These are phyloP conservation scores for Phataginus tetradactyla DNA, from an alignment of 2,797 vertebrate genomes.

Conservation along the genomic window DNA sequence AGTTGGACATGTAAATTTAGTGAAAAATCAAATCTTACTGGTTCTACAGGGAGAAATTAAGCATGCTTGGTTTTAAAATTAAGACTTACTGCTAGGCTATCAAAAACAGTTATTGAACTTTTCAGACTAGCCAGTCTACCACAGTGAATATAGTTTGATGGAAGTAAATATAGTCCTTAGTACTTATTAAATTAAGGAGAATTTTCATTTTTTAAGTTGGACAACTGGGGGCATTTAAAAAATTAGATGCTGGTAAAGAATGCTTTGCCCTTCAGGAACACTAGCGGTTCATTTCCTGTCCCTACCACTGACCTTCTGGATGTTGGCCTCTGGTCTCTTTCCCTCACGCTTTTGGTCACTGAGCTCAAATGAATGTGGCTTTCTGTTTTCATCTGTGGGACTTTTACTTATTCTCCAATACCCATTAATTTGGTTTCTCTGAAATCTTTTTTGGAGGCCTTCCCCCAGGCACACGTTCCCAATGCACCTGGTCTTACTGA, in stretches of 20 bases:
- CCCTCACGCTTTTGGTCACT: background rate
- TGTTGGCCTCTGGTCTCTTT: background rate
- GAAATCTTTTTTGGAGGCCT: background rate
- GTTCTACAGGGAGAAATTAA: conserved; percentile 23
- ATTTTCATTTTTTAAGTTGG: background rate
- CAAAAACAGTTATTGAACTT: background rate
- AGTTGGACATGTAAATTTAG: conserved; percentile 11
- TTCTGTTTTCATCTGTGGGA: background rate
- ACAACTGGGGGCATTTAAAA: background rate
- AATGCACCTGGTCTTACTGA: background rate
- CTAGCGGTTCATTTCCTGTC: background rate
- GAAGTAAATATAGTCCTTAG: background rate
- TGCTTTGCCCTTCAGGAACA: background rate
- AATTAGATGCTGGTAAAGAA: background rate
- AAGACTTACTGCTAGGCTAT: background rate
- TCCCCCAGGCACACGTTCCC: background rate
- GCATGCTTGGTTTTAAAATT: conserved; percentile 54
- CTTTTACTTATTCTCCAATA: background rate
- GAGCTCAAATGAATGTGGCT: background rate
- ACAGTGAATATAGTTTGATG: background rate
- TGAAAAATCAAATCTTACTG: conserved; percentile 19
- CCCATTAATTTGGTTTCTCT: background rate
- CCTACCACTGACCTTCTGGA: background rate
- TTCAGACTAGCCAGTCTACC: background rate
- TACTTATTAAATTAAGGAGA: background rate